Evolutionary conservation across 2,888 invertebrate genomes (phyloP).

Genomic region (Stegana nigrithorax): DNA sequence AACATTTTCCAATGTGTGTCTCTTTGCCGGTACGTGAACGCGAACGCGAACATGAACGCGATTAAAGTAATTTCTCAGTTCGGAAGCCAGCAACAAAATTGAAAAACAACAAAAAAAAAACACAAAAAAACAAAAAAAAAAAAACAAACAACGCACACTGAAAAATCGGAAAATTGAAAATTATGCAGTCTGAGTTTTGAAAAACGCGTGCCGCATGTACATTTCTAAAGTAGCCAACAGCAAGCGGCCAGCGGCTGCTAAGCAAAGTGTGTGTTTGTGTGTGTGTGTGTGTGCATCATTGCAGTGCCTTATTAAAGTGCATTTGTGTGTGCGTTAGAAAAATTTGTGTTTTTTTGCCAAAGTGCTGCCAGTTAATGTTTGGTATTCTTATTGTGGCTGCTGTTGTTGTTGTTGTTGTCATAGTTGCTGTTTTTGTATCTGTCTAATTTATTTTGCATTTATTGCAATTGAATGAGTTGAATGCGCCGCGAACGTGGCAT

Average conservation of each 20-base stretch:
- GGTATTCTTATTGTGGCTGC: not conserved
- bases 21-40: constrained; percentile 36
- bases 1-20: too few relatives aligned
- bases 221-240: constrained; percentile 5
- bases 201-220: constrained; percentile 22
- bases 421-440: constrained; percentile 46
- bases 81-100: constrained; percentile 25
- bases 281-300: not conserved
- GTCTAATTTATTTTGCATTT: constrained; percentile 55
- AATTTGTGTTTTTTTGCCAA: too few relatives aligned
- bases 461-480: constrained; percentile 50
- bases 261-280: not conserved
- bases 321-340: not conserved
- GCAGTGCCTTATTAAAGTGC: too few relatives aligned
- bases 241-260: not conserved
- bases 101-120: constrained; percentile 3
- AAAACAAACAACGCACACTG: constrained; percentile 15
- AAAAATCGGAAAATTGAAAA: too few relatives aligned
- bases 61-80: constrained; percentile 19
- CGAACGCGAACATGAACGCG: not conserved
- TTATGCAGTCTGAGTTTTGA: too few relatives aligned
- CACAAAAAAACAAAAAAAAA: constrained; percentile 22
- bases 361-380: too few relatives aligned
- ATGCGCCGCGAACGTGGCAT: constrained; percentile 17
- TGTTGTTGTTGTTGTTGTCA: not conserved